Conservation (phyloP, 2,797 vertebrate genomes). For the Telmatherina bonti region DNA sequence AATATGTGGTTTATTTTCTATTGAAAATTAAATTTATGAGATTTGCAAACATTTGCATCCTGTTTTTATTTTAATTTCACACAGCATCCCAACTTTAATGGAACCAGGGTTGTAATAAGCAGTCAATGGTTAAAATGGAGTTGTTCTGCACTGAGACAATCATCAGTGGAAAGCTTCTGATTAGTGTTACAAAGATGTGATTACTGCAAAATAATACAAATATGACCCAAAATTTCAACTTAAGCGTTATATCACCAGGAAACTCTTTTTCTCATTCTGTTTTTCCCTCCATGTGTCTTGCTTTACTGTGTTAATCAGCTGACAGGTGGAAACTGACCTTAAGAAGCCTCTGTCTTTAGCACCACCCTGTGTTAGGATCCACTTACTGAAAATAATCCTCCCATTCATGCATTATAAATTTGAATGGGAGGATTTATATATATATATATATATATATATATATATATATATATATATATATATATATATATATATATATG, state of each 20-base stretch:
- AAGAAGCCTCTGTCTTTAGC: slow-evolving; percentile 45
- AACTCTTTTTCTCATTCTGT: slow-evolving; percentile 6
- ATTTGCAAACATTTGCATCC: no score
- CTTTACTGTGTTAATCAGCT: slow-evolving; percentile 52
- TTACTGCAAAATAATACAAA: background rate
- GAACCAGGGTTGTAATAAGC: no score
- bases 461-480: no score
- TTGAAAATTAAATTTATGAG: no score
- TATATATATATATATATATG: no score
- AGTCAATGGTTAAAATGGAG: background rate
- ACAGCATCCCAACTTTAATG: no score
- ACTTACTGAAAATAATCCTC: slow-evolving; percentile 3
- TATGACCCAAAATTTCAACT: slow-evolving; percentile 15
- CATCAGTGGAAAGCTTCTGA: background rate
- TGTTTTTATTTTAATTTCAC: no score
- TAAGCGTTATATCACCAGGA: slow-evolving; percentile 16
- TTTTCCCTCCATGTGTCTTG: slow-evolving; percentile 23
- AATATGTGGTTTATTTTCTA: no score
- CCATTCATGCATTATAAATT: no score
- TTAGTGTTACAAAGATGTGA: background rate
- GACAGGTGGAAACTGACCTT: slow-evolving; percentile 57
- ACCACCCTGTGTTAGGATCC: slow-evolving; percentile 60
- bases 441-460: no score
- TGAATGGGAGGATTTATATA: no score
- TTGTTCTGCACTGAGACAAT: background rate